Evolutionary conservation across 2,113 vertebrate genomes (phyloP), one percentile per base, ranked within the genome.

Genomic region (Ictalurus furcatus): DNA sequence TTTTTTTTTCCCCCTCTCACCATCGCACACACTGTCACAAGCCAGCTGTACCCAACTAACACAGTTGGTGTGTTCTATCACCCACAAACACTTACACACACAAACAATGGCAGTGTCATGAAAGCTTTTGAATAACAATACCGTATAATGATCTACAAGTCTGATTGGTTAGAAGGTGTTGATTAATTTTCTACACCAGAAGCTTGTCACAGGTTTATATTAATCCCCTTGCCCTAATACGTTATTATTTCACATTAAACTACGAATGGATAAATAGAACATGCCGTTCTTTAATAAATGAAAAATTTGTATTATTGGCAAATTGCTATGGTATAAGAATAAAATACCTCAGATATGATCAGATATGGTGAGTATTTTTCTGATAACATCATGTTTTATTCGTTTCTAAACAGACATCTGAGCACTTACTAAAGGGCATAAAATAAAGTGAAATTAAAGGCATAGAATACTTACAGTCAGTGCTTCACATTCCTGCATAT

Each of bases 1-100:
- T 11, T 23, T 44, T 4, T 78, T 52, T 78, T 14, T 11, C 8
- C 3, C 19, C 21, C 34, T 40, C 19, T 79, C 48, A 54, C n/a
- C 28, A 6, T 81, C 28, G 19, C 52, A 34, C 52, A 56, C 52
- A 30, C 4, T 52, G 25, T 13, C n/a, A 28, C 23, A 2, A 58
- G 80, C 80, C 54, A 59, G 80, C 54, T 82, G 80, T 59, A 34
- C 54, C 54, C 30, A 59, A 37, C 80, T 21, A 82, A 82, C 52
- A 12, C 80, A 82, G 79, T 59, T 59, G 79, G 79, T 34, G 19
- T 59, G 52, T 82, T 37, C 23, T 11, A 82, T 81, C 79, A 81
- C 79, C 28, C 54, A 52, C 48, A 81, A 81, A 37, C n/a, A 56
- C 52, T 30, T 81, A 30, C 78, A 81, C 28, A 13, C 71, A 73